Base-by-base conservation (phyloP, 2,888 invertebrate genomes). In the Drosophila peninsularis region DNA sequence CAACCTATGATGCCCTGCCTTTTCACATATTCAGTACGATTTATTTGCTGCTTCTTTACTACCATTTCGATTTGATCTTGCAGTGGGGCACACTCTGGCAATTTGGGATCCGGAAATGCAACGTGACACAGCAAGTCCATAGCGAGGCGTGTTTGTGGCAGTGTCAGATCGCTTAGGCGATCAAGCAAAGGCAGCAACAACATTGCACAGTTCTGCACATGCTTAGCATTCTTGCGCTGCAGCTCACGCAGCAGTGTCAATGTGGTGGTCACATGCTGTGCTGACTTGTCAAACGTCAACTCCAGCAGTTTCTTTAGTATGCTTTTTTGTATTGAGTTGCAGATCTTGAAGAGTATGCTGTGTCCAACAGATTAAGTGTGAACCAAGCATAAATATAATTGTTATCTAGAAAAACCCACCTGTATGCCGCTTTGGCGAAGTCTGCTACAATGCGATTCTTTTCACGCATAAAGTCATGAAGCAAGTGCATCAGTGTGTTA, bases 61-160 rank as follows among this genome's bases (percentile, higher is more conserved):
- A 97, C 93, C 93, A 98, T 97, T 88, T 96, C 95, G 56, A 98
- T 94, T 90, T 97, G 97, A 92, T 96, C 96, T 91, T 96, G 95
- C 41, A 97, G 96, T 91, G 96, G 95, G 88, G 95, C 94, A 58
- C 96, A 94, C 32, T 93, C 93, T 39, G 92, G 88, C 30, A 91
- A 73, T 11, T 88, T 92, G 49, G 91, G 92, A 77, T 88, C 90
- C n/a, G 92, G 93, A 92, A 92, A 97, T 30, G 96, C 96, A 44
- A 97, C 93, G 19, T 94, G 94, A 89, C 97, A 96, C 5, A 98
- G 91, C 75, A 97, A 93, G 89, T 97, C 95, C 94, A 97, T 96
- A 13, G 97, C 94, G 54, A 95, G 94, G 57, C 96, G 94, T 21
- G 96, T 95, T 93, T 97, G 96, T 65, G 94, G 93, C 41, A 97